Percentiles rank a stretch among this genome's conserved stretches.
Conservation (phyloP, 2,888 invertebrate genomes). For the Mycalesis mineus region DNA sequence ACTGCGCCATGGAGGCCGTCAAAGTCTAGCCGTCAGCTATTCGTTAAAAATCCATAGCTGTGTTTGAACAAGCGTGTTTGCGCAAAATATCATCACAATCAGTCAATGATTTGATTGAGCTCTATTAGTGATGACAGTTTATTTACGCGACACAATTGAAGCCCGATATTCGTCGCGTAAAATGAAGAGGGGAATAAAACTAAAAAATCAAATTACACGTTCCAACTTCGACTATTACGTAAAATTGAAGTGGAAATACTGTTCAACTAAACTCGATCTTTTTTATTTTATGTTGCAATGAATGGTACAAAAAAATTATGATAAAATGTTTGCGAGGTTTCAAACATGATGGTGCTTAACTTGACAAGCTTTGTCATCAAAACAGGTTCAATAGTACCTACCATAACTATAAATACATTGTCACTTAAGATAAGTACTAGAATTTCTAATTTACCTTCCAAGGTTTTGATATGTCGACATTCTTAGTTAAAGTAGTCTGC, state of each 20-base stretch:
- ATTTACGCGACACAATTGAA: constrained; percentile 51
- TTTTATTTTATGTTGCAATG: not conserved
- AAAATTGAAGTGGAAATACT: not conserved
- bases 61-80: not conserved
- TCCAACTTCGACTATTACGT: not conserved
- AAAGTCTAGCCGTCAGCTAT: too few species aligned
- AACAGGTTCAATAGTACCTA: too few species aligned
- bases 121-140: constrained; percentile 33
- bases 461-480: too few species aligned
- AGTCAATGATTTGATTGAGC: constrained; percentile 32
- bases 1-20: too few species aligned
- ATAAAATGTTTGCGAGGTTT: too few species aligned
- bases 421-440: too few species aligned
- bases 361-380: too few species aligned
- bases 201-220: not conserved
- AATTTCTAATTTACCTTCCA: too few species aligned
- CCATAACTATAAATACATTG: too few species aligned
- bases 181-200: constrained; percentile 15
- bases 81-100: not conserved
- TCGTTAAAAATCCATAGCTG: not conserved
- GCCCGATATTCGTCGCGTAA: constrained; percentile 20
- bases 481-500: too few species aligned
- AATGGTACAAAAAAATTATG: not conserved
- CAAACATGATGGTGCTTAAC: too few species aligned
- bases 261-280: not conserved